Percentiles rank a stretch among this genome's conserved stretches.
Conservation (phyloP, 1,140 invertebrate species). For the Cydia strobilella region DNA sequence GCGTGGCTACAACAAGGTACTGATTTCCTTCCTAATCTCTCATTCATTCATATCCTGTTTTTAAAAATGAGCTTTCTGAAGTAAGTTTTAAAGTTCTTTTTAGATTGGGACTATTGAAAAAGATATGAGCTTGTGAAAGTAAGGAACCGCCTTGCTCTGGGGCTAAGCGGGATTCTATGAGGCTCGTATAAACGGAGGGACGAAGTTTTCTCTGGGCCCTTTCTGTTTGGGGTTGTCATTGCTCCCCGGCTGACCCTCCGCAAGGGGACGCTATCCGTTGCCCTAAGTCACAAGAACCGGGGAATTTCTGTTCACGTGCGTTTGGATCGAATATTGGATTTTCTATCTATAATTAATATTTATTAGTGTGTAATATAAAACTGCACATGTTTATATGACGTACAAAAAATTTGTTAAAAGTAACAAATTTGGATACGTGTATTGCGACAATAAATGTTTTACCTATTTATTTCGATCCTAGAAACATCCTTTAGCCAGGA, state of each 20-base stretch:
- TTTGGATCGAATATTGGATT: background rate
- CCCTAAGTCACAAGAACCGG: constrained; percentile 52
- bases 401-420: too few species aligned
- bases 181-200: constrained; percentile 59
- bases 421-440: too few species aligned
- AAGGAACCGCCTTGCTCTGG: background rate
- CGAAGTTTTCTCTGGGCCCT: constrained; percentile 63
- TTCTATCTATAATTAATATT: background rate
- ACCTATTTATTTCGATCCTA: too few species aligned
- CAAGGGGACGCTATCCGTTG: constrained; percentile 49
- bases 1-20: background rate
- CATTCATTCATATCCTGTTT: background rate
- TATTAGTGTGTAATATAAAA: too few species aligned
- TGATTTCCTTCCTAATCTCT: background rate
- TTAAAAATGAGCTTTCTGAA: background rate
- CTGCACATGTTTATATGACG: too few species aligned
- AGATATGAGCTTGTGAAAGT: background rate
- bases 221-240: constrained; percentile 72
- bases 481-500: too few species aligned
- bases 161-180: constrained; percentile 60
- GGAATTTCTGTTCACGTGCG: background rate
- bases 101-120: background rate
- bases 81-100: background rate
- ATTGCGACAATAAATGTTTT: too few species aligned
- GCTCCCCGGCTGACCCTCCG: constrained; percentile 63